These are phyloP conservation scores for Quadroppia sp. DNA, from an alignment of 2,888 invertebrate species.

Conservation along the genomic window DNA sequence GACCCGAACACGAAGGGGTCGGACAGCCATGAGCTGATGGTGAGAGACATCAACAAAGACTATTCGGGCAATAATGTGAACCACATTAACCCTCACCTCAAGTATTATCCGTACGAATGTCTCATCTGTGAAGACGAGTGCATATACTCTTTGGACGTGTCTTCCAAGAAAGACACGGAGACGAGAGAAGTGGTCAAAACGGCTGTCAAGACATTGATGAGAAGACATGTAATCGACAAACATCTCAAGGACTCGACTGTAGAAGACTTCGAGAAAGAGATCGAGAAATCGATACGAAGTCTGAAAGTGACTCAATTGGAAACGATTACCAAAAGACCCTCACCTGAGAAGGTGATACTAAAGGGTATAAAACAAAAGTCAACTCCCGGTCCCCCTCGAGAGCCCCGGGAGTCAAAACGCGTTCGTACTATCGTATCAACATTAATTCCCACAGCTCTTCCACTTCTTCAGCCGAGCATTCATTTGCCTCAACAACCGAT, in stretches of 20 bases:
- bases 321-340: background rate
- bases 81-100: slow-evolving; percentile 29
- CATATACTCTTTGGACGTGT: too few species aligned
- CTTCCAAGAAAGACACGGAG: background rate
- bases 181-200: slow-evolving; percentile 13
- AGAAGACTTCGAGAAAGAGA: background rate
- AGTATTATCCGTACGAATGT: slow-evolving; percentile 29
- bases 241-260: background rate
- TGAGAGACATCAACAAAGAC: background rate
- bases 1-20: background rate
- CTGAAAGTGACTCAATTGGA: slow-evolving; percentile 11
- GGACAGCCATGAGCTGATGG: background rate
- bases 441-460: too few species aligned
- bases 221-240: slow-evolving; percentile 20
- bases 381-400: slow-evolving; percentile 16
- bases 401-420: too few species aligned
- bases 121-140: slow-evolving; percentile 1
- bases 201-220: slow-evolving; percentile 23
- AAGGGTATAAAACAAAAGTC: background rate
- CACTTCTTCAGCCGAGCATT: background rate
- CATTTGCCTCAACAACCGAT: background rate
- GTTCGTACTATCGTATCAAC: too few species aligned
- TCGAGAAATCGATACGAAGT: background rate
- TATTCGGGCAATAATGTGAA: slow-evolving; percentile 32
- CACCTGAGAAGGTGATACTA: too few species aligned